Conservation (phyloP, 2,113 vertebrate genomes). For the Tonatia bakeri region DNA sequence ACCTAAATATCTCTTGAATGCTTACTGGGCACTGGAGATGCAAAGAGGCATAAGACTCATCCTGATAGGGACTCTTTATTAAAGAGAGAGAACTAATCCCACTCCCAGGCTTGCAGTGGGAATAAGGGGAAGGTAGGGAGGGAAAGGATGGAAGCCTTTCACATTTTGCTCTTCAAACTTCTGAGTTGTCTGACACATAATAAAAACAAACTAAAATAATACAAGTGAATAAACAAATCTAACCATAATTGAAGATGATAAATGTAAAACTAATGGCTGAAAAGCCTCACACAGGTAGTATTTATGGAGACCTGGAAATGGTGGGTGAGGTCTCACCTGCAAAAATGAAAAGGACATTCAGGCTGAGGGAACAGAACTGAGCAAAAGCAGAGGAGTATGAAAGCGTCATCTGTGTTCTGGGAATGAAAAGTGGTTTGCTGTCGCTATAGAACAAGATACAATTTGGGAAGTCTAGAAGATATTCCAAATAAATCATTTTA, state of each 20-base stretch:
- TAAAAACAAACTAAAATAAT: conserved; percentile 17
- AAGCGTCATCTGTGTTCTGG: background rate
- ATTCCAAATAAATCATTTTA: background rate
- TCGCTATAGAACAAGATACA: background rate
- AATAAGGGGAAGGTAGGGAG: background rate
- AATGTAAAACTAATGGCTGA: background rate
- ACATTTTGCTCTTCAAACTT: background rate
- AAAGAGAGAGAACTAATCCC: background rate
- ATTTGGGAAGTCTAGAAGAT: background rate
- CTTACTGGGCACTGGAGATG: background rate
- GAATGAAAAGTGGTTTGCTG: background rate
- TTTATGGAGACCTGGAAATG: background rate
- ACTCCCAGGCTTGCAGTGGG: background rate
- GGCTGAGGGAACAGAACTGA: background rate
- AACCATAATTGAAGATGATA: background rate
- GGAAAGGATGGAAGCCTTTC: background rate
- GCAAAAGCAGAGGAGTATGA: background rate
- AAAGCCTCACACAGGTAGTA: background rate
- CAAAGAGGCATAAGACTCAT: background rate
- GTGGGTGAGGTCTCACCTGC: background rate
- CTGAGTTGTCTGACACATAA: background rate
- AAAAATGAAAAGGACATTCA: background rate
- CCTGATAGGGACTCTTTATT: background rate
- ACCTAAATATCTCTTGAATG: background rate
- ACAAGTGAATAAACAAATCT: background rate